Conservation (phyloP, 2,888 invertebrate genomes). For the Noctua janthina region DNA sequence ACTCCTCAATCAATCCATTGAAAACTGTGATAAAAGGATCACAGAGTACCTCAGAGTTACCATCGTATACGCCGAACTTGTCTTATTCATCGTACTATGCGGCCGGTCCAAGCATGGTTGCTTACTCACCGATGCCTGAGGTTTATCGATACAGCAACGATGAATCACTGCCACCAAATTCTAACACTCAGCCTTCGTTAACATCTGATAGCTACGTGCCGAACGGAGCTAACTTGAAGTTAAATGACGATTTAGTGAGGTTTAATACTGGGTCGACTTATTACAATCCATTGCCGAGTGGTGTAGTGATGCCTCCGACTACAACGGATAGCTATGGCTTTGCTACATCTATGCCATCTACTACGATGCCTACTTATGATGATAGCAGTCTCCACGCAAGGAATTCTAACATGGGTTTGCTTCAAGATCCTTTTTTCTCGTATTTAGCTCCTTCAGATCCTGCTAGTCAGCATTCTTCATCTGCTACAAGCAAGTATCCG, state of each 20-base stretch:
- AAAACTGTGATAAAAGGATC: constrained; percentile 84
- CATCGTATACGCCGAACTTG: constrained; percentile 86
- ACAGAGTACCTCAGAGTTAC: constrained; percentile 81
- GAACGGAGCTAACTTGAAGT: constrained; percentile 84
- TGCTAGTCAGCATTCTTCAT: constrained; percentile 73
- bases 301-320: constrained; percentile 79
- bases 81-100: constrained; percentile 86
- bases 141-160: constrained; percentile 86
- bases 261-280: constrained; percentile 79
- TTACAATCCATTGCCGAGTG: constrained; percentile 79
- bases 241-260: constrained; percentile 82
- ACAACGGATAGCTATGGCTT: constrained; percentile 81
- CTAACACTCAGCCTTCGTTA: constrained; percentile 78
- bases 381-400: constrained; percentile 78
- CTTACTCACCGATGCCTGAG: constrained; percentile 87
- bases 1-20: constrained; percentile 77
- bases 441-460: constrained; percentile 80
- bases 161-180: constrained; percentile 86
- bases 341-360: constrained; percentile 73
- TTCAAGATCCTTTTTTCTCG: constrained; percentile 83
- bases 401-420: constrained; percentile 73
- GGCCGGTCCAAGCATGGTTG: constrained; percentile 77
- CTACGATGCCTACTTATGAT: constrained; percentile 82
- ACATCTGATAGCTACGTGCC: constrained; percentile 85
- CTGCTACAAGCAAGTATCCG: constrained; percentile 79